phyloP scores from a whole-genome alignment of 1,140 invertebrate genomes.

The Dolichoris vasculosae region DNA sequence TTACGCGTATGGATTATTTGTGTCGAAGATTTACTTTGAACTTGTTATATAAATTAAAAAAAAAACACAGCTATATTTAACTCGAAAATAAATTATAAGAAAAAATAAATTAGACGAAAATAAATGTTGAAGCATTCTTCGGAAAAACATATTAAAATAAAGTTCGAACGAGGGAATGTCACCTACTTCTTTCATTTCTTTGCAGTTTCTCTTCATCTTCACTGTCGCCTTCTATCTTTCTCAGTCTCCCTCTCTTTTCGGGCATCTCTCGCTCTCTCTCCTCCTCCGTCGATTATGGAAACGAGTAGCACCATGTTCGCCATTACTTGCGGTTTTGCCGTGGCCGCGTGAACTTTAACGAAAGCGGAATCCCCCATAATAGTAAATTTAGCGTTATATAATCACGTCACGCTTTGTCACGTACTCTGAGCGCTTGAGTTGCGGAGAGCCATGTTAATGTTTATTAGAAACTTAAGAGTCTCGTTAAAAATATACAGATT shows the following conservation, averaged over 20 bases:
- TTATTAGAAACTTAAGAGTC: constrained; percentile 24
- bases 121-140: no score
- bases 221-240: background rate
- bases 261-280: background rate
- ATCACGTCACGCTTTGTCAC: constrained; percentile 40
- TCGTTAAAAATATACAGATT: constrained; percentile 34
- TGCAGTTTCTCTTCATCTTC: background rate
- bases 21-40: no score
- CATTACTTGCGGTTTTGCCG: constrained; percentile 50
- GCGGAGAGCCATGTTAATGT: constrained; percentile 15
- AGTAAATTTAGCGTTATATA: constrained; percentile 44
- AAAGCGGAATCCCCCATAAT: constrained; percentile 42
- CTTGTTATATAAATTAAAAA: no score
- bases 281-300: constrained; percentile 48
- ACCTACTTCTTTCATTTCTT: background rate
- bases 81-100: no score
- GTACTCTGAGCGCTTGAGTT: background rate
- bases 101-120: no score
- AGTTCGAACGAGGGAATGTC: background rate
- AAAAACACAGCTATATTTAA: no score
- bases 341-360: constrained; percentile 29
- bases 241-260: background rate
- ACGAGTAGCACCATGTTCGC: constrained; percentile 32
- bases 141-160: constrained; percentile 29
- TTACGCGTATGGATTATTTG: no score